These are phyloP conservation scores for Aspidiotus destructor DNA, from an alignment of 2,888 invertebrate species.

Conservation along the genomic window DNA sequence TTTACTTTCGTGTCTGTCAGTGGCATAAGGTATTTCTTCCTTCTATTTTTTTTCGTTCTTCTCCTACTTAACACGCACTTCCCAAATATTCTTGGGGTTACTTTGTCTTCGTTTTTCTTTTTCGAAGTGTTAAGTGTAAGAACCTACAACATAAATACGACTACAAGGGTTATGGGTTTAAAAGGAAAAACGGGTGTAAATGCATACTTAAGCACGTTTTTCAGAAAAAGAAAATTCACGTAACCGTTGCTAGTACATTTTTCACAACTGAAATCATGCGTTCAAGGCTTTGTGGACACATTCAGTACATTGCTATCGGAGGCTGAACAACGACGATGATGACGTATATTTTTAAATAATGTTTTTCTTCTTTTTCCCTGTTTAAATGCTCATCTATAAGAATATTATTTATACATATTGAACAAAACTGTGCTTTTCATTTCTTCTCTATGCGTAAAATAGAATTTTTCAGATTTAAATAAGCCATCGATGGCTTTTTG, in stretches of 20 bases:
- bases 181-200: conserved; percentile 17
- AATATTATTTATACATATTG: too few relatives aligned
- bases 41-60: conserved; percentile 9
- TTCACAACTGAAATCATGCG: conserved; percentile 23
- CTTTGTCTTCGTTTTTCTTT: neutral
- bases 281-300: neutral
- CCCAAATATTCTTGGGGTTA: neutral
- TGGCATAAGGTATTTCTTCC: conserved; percentile 6
- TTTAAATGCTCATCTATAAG: too few relatives aligned
- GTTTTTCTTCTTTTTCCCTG: too few relatives aligned
- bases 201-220: conserved; percentile 23
- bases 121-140: conserved; percentile 17
- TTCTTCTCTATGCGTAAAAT: too few relatives aligned
- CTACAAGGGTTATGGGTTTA: neutral
- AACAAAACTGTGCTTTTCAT: too few relatives aligned
- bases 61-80: neutral
- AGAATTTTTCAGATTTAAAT: too few relatives aligned
- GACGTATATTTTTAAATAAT: too few relatives aligned
- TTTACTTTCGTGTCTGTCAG: conserved; percentile 5
- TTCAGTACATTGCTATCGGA: too few relatives aligned
- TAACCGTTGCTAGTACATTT: conserved; percentile 24
- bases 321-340: too few relatives aligned
- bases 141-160: conserved; percentile 28
- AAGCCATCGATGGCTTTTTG: too few relatives aligned
- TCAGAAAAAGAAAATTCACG: conserved; percentile 15